These are phyloP conservation scores for Corapipo altera DNA, from an alignment of 2,113 vertebrate genomes.

Conservation along the genomic window DNA sequence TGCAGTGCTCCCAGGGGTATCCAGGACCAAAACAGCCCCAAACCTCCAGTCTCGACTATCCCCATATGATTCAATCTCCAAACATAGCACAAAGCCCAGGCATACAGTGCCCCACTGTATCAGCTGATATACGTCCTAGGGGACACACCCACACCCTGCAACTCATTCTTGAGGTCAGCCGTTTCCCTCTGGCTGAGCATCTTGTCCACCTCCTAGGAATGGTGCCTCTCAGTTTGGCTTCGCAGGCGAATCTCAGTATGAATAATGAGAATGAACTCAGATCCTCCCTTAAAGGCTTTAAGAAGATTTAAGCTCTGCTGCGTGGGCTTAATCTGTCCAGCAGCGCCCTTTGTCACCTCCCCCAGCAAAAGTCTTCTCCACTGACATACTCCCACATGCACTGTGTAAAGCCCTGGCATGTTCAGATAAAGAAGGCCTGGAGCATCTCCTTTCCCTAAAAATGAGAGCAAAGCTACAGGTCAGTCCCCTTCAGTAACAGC, in stretches of 20 bases:
- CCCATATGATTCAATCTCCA: neutral
- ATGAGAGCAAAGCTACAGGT: neutral
- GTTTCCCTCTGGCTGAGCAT: neutral
- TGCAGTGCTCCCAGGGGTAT: accelerated
- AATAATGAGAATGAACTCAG: neutral
- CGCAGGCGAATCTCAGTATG: accelerated
- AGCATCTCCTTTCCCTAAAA: neutral
- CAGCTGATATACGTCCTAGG: neutral
- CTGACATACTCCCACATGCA: neutral
- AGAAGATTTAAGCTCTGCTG: neutral
- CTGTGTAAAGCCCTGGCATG: neutral
- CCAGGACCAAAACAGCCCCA: neutral
- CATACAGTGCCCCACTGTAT: accelerated
- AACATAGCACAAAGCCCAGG: neutral
- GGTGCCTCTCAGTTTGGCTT: neutral
- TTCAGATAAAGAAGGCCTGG: neutral
- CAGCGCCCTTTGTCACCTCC: neutral
- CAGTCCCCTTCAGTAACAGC: neutral
- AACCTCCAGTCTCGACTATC: accelerated
- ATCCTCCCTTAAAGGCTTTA: neutral
- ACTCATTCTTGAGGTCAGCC: neutral
- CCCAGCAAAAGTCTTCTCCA: neutral
- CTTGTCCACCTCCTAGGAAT: accelerated
- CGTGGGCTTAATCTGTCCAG: neutral
- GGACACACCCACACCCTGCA: neutral